Conservation (phyloP, 2,113 vertebrate genomes). For the Pelodiscus sinensis region DNA sequence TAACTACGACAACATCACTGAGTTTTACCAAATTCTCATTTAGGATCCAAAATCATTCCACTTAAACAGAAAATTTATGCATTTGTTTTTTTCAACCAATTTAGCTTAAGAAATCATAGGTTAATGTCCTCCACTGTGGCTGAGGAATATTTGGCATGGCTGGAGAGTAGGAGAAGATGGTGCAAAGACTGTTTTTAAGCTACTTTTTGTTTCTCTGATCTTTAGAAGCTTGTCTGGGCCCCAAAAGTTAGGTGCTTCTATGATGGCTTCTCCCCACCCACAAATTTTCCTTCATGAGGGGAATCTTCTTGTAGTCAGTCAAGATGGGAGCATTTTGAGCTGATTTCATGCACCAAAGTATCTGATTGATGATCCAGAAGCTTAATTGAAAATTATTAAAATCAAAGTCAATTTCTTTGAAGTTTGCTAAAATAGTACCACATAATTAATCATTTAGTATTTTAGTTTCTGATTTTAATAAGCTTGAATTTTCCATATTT, state of each 20-base stretch:
- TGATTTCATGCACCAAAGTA: not conserved
- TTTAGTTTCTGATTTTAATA: not conserved
- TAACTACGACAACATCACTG: not conserved
- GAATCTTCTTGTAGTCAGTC: not conserved
- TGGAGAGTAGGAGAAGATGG: not conserved
- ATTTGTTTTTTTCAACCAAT: not conserved
- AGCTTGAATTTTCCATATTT: not conserved
- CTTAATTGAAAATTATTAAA: not conserved
- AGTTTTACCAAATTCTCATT: not conserved
- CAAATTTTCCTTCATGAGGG: not conserved
- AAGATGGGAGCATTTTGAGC: not conserved
- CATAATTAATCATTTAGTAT: not conserved
- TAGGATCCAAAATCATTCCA: not conserved
- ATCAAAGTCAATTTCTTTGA: not conserved
- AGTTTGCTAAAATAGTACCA: fast-evolving
- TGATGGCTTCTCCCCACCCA: not conserved
- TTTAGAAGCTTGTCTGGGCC: not conserved
- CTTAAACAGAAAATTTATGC: not conserved
- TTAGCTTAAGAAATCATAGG: fast-evolving
- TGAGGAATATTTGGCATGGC: fast-evolving
- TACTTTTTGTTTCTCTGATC: not conserved
- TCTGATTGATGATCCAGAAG: not conserved
- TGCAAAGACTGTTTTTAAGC: not conserved
- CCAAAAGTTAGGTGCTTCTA: not conserved
- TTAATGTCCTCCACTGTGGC: fast-evolving